Evolutionary conservation across 2,888 invertebrate genomes (phyloP).

Genomic region (Germaria angustata): DNA sequence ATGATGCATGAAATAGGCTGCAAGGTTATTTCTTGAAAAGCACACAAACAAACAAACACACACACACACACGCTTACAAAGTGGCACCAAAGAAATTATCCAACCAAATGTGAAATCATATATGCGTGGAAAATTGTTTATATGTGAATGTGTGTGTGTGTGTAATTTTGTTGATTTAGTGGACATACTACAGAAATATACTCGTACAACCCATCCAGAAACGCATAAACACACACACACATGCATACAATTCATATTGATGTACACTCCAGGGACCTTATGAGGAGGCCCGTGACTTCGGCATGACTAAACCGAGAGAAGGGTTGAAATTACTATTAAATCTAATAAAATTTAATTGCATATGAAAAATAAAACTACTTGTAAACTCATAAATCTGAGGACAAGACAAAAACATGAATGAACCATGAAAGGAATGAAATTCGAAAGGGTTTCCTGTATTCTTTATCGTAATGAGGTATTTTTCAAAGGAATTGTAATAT

Average conservation of each 20-base stretch:
- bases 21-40: slow-evolving; percentile 13
- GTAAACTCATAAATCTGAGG: slow-evolving; percentile 44
- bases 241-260: not conserved
- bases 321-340: slow-evolving; percentile 65
- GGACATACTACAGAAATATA: slow-evolving; percentile 24
- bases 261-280: slow-evolving; percentile 41
- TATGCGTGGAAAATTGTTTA: slow-evolving; percentile 53
- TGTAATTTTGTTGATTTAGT: slow-evolving; percentile 40
- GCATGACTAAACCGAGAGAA: not conserved
- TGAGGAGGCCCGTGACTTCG: not conserved
- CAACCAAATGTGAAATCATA: slow-evolving; percentile 37
- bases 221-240: not conserved
- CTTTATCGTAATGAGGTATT: slow-evolving; percentile 37
- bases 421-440: slow-evolving; percentile 1
- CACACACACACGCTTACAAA: not conserved
- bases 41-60: not conserved
- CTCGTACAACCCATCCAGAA: not conserved
- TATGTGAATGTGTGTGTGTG: slow-evolving; percentile 10
- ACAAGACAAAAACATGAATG: slow-evolving; percentile 41
- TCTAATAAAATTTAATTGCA: slow-evolving; percentile 66
- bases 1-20: slow-evolving; percentile 64
- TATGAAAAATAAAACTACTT: slow-evolving; percentile 56
- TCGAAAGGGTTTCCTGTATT: slow-evolving; percentile 1
- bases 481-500: slow-evolving; percentile 42
- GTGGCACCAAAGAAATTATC: not conserved